These are phyloP conservation scores for Chymomyza caudatula DNA, from an alignment of 2,888 invertebrate genomes.

Conservation along the genomic window DNA sequence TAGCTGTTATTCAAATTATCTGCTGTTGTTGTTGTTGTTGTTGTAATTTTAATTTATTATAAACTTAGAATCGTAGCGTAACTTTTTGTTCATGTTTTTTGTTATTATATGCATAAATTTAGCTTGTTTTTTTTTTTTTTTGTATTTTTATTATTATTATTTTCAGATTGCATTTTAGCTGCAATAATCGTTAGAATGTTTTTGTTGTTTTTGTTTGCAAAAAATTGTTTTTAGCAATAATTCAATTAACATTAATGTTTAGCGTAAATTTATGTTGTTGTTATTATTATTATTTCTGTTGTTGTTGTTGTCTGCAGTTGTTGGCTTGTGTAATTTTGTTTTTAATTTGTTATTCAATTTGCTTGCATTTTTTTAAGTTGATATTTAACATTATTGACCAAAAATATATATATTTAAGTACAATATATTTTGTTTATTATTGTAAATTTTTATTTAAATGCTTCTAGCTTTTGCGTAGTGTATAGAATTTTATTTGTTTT, in stretches of 20 bases:
- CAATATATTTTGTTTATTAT: constrained; percentile 36
- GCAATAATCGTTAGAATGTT: not conserved
- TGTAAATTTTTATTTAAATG: constrained; percentile 15
- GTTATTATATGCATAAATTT: constrained; percentile 7
- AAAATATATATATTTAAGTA: constrained; percentile 61
- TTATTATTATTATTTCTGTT: constrained; percentile 19
- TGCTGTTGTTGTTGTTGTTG: constrained; percentile 17
- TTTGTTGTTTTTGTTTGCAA: not conserved
- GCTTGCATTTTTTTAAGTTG: constrained; percentile 26
- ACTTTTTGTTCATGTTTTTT: constrained; percentile 14
- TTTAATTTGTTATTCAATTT: constrained; percentile 26
- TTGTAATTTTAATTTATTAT: constrained; percentile 12
- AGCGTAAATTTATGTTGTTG: constrained; percentile 22
- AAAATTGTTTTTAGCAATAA: not conserved
- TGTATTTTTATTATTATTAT: constrained; percentile 13
- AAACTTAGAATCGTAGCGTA: constrained; percentile 11
- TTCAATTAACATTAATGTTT: constrained; percentile 49
- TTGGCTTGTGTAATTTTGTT: constrained; percentile 5
- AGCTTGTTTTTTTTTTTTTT: constrained; percentile 17
- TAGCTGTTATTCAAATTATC: constrained; percentile 15
- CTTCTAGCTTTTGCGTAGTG: constrained; percentile 11
- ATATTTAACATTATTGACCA: constrained; percentile 74
- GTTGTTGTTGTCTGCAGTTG: constrained; percentile 28
- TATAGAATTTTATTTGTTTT: constrained; percentile 6
- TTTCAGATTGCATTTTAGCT: not conserved